Evolutionary conservation across 1,140 invertebrate genomes (phyloP), one percentile per base, ranked within the genome.

Genomic region (Neelides sp.): DNA sequence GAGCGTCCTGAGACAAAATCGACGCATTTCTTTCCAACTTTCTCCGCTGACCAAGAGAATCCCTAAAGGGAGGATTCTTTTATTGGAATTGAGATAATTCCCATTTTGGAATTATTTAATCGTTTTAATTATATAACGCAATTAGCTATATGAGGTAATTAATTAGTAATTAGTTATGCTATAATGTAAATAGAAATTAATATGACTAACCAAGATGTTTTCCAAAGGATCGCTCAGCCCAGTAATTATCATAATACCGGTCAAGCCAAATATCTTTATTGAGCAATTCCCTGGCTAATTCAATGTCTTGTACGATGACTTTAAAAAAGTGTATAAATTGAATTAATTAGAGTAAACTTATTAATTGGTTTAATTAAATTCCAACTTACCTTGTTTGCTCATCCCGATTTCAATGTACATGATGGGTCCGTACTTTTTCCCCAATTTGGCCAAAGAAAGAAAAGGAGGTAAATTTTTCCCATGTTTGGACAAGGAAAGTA

Each of bases 21-120:
- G 39, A 40, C 48, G 19, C 48, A 49, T 34, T 24, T 41, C 36
- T 49, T 26, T 49, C 48, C 48, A 49, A 20, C 23, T 27, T 4
- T 49, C 48, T 4, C 39, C 48, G 24, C 37, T 47, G 34, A 36
- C 37, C 13, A 47, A 23, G 19, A 47, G 37, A 13, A 47, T 47
- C 0, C 45, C 45, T 47, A 15, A 4, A 47, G 26, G 26, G 15
- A 8, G 37, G n/a, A 32, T 32, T 32, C 8, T 32, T 8, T 8
- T n/a, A 8, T 8, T 32, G 19, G 30, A 8, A 32, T 32, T 32
- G 30, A 8, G n/a, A 32, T n/a, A n/a, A n/a, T n/a, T n/a, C n/a
- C n/a, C n/a, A n/a, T n/a, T n/a, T n/a, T n/a, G n/a, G n/a, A n/a
- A n/a, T n/a, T n/a, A n/a, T n/a, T n/a, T n/a, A n/a, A n/a, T n/a